phyloP scores from a whole-genome alignment of 2,113 vertebrate genomes.

The Larimichthys polyactis region DNA sequence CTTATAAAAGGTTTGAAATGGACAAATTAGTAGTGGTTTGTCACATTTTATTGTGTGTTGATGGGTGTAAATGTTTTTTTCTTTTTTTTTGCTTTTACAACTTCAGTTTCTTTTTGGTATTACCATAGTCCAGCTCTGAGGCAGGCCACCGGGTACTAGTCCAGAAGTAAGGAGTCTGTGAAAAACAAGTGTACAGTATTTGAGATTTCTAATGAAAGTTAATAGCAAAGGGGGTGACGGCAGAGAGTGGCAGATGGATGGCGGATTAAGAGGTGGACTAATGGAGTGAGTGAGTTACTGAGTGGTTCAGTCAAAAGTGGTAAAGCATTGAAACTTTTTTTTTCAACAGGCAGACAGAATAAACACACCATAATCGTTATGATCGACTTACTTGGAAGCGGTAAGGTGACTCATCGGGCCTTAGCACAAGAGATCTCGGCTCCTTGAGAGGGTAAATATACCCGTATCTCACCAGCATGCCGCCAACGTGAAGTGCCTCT shows the following conservation, averaged over 20 bases:
- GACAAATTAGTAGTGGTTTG: not conserved
- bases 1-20: not conserved
- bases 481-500: constrained; percentile 91
- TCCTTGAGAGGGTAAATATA: constrained; percentile 92
- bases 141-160: constrained; percentile 91
- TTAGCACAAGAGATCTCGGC: constrained; percentile 84
- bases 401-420: constrained; percentile 88
- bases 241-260: constrained; percentile 34
- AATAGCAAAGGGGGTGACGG: constrained; percentile 81
- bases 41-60: not conserved
- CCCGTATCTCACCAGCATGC: constrained; percentile 88
- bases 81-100: not conserved
- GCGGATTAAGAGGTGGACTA: constrained; percentile 47
- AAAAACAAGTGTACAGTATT: constrained; percentile 15
- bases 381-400: constrained; percentile 89
- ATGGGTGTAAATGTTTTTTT: not conserved
- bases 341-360: not conserved
- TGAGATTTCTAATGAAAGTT: constrained; percentile 58
- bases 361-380: not conserved
- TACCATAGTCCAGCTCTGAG: constrained; percentile 93
- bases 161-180: constrained; percentile 95
- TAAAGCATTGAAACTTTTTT: not conserved
- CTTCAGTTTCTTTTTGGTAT: constrained; percentile 28
- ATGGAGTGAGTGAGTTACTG: constrained; percentile 72
- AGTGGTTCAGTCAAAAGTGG: not conserved